Evolutionary conservation across 2,113 vertebrate genomes (phyloP).

Genomic region (Lipophrys pholis): DNA sequence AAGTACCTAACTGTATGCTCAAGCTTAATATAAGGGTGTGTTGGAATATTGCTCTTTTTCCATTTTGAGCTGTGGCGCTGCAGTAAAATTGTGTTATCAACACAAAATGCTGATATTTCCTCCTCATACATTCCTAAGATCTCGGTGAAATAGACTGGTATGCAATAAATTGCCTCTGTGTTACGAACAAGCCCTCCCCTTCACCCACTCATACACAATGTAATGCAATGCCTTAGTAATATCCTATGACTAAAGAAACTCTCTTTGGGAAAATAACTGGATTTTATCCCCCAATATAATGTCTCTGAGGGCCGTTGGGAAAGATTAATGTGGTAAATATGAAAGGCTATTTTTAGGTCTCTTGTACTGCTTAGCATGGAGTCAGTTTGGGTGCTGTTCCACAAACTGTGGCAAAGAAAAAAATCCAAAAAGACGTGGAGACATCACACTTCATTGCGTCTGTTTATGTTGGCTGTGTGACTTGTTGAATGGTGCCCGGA

Average conservation of each 20-base stretch:
- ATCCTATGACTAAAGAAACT: slow-evolving; percentile 80
- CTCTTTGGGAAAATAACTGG: slow-evolving; percentile 80
- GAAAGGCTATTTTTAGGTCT: slow-evolving; percentile 80
- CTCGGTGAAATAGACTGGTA: slow-evolving; percentile 58
- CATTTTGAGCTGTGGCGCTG: slow-evolving; percentile 39
- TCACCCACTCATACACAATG: slow-evolving; percentile 36
- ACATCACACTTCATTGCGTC: slow-evolving; percentile 10
- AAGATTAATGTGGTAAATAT: slow-evolving; percentile 85
- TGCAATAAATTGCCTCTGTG: slow-evolving; percentile 72
- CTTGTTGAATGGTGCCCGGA: slow-evolving; percentile 8
- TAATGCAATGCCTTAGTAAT: slow-evolving; percentile 79
- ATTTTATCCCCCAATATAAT: slow-evolving; percentile 71
- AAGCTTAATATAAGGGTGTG: slow-evolving; percentile 24
- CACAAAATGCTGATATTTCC: slow-evolving; percentile 56
- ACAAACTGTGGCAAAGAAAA: slow-evolving; percentile 51
- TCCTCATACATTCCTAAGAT: slow-evolving; percentile 51
- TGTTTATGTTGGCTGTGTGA: slow-evolving; percentile 1
- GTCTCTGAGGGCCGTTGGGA: slow-evolving; percentile 61
- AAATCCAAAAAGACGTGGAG: slow-evolving; percentile 52
- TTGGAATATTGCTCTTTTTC: slow-evolving; percentile 43
- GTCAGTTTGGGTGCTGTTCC: slow-evolving; percentile 63
- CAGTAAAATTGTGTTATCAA: slow-evolving; percentile 56
- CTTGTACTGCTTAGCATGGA: slow-evolving; percentile 67
- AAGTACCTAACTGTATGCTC: slow-evolving; percentile 16
- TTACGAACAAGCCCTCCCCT: slow-evolving; percentile 59